Percentiles rank a stretch among this genome's conserved stretches.
Evolutionary conservation across 2,113 vertebrate genomes (phyloP).

Genomic region (Orientallactaga bullata): DNA sequence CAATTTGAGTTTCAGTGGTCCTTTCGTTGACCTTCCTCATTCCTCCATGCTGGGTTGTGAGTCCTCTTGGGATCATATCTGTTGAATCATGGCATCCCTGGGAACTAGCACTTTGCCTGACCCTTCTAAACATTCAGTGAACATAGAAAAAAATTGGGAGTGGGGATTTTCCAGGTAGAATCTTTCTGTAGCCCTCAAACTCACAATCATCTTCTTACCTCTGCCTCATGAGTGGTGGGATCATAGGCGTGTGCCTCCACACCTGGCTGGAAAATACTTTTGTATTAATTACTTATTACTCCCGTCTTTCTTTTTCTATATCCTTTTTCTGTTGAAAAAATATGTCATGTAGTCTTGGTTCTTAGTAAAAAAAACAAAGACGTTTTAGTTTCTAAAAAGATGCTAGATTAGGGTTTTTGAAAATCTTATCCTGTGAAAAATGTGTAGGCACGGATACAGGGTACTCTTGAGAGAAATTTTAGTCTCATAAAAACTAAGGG

Average conservation of each 20-base stretch:
- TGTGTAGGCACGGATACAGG: not conserved
- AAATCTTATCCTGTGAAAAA: slow-evolving; percentile 31
- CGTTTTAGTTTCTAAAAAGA: not conserved
- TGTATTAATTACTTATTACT: not conserved
- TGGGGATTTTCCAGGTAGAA: no score
- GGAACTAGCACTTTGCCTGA: not conserved
- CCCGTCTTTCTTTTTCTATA: not conserved
- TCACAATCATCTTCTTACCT: no score
- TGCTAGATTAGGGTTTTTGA: not conserved
- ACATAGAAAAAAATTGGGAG: not conserved
- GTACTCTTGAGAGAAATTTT: not conserved
- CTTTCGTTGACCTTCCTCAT: not conserved
- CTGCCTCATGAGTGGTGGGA: no score
- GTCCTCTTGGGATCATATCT: not conserved
- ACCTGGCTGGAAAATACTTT: not conserved
- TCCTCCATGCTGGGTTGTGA: not conserved
- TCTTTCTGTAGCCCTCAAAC: no score
- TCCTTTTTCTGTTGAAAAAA: not conserved
- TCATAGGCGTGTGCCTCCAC: no score
- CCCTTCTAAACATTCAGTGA: not conserved
- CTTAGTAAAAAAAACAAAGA: not conserved
- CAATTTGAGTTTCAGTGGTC: not conserved
- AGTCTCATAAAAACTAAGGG: not conserved
- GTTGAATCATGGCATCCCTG: not conserved
- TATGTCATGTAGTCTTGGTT: not conserved